A percentile compares a stretch with the other conserved stretches of the same genome.
phyloP scores from a whole-genome alignment of 2,797 vertebrate genomes.

The Leptoclinus maculatus region DNA sequence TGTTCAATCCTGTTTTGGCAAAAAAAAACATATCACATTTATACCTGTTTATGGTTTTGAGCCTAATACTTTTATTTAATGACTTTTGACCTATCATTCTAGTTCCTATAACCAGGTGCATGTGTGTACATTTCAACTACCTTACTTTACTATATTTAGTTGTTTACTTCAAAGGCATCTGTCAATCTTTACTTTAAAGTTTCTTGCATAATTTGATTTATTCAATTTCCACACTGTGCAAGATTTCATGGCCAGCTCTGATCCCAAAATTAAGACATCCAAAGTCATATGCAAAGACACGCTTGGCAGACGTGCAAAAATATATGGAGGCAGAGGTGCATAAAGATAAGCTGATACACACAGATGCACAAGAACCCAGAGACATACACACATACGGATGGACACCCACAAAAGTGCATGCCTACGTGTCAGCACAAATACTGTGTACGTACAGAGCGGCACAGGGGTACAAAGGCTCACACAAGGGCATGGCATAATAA shows the following conservation, averaged over 20 bases:
- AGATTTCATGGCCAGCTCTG: neutral
- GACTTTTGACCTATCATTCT: neutral
- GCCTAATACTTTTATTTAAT: neutral
- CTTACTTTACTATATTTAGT: neutral
- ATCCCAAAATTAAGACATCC: neutral
- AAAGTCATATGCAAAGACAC: neutral
- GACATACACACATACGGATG: slow-evolving; percentile 7
- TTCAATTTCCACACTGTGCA: neutral
- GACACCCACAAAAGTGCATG: slow-evolving; percentile 13
- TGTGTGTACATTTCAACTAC: neutral
- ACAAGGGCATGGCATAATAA: slow-evolving; percentile 52
- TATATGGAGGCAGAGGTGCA: slow-evolving; percentile 47
- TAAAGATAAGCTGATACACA: slow-evolving; percentile 22
- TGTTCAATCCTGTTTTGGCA: neutral
- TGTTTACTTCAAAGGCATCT: neutral
- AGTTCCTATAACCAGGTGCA: neutral
- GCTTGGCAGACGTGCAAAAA: no score
- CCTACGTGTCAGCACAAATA: slow-evolving; percentile 14
- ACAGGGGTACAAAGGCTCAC: slow-evolving; percentile 43
- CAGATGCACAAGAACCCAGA: slow-evolving; percentile 18
- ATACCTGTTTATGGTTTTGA: neutral
- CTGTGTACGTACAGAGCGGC: slow-evolving; percentile 23
- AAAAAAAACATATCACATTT: neutral
- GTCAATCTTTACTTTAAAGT: neutral
- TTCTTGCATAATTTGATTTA: neutral